These are phyloP conservation scores for Luidia sarsii DNA, from an alignment of 53 echinoderm and acorn worm genomes.

Conservation along the genomic window DNA sequence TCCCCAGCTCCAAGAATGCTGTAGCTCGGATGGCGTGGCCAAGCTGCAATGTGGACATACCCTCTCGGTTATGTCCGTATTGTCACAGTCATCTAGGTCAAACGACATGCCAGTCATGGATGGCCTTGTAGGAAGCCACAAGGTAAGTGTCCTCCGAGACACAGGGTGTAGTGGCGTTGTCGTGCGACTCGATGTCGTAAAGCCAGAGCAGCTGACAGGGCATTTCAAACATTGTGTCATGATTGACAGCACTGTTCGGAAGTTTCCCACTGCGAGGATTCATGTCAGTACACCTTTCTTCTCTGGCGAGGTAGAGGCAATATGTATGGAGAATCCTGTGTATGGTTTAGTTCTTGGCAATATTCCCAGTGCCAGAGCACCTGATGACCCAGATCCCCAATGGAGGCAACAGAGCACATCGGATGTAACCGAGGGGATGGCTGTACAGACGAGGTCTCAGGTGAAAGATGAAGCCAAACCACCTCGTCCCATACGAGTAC, in stretches of 20 bases:
- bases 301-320: neutral
- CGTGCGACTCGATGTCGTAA: neutral
- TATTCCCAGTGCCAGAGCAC: slow-evolving; percentile 4
- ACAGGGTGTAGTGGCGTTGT: slow-evolving; percentile 25
- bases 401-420: neutral
- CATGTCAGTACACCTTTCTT: neutral
- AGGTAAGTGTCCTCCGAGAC: slow-evolving; percentile 2
- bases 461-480: neutral
- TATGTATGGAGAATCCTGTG: neutral
- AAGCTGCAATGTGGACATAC: no score
- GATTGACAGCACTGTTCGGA: slow-evolving; percentile 16
- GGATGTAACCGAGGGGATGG: neutral
- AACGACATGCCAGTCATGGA: neutral
- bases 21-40: neutral
- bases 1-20: neutral
- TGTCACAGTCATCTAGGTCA: neutral
- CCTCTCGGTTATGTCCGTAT: no score
- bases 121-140: neutral
- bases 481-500: neutral
- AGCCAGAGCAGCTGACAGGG: neutral
- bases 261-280: slow-evolving; percentile 18
- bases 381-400: slow-evolving; percentile 10
- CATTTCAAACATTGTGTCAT: slow-evolving; percentile 9
- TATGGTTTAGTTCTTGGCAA: slow-evolving; percentile 10
- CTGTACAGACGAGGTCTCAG: slow-evolving; percentile 3